Evolutionary conservation across 53 echinoderm and acorn worm genomes (phyloP).

Genomic region (Stichopus horrens): DNA sequence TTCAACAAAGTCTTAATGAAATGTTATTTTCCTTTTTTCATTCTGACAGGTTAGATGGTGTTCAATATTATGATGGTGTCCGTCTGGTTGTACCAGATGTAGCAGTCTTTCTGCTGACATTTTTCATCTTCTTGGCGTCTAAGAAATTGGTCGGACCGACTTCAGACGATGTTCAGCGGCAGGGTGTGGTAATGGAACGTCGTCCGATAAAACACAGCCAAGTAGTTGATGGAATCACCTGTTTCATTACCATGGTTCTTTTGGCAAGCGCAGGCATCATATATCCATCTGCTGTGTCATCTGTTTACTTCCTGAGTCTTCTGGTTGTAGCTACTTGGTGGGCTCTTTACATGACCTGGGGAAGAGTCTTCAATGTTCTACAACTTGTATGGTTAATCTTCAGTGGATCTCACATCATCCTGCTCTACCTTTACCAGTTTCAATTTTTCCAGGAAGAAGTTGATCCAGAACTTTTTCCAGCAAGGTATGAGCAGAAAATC

Average conservation of each 20-base stretch:
- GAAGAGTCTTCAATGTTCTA: conserved; percentile 72
- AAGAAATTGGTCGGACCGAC: conserved; percentile 75
- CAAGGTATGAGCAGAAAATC: too few species aligned
- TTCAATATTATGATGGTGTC: conserved; percentile 52
- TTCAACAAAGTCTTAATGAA: too few species aligned
- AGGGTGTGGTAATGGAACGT: conserved; percentile 61
- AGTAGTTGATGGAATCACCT: conserved; percentile 70
- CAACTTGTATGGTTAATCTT: conserved; percentile 79
- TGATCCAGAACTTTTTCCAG: not conserved
- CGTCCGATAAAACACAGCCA: conserved; percentile 60
- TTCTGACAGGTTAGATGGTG: conserved; percentile 83
- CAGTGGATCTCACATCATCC: conserved; percentile 79
- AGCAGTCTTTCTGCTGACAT: conserved; percentile 65
- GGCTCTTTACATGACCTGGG: conserved; percentile 91
- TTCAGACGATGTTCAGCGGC: not conserved
- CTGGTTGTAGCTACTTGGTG: conserved; percentile 95
- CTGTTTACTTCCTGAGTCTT: conserved; percentile 80
- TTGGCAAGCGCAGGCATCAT: conserved; percentile 86
- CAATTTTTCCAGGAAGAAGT: conserved; percentile 87
- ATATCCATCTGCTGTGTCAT: conserved; percentile 73
- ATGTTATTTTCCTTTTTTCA: too few species aligned
- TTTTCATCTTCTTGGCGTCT: conserved; percentile 72
- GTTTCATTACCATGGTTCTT: conserved; percentile 76
- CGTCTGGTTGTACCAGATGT: conserved; percentile 83
- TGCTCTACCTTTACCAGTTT: conserved; percentile 77